A percentile compares a stretch with the other conserved stretches of the same genome.
Conservation (phyloP, 2,113 vertebrate species). For the Pipa parva region DNA sequence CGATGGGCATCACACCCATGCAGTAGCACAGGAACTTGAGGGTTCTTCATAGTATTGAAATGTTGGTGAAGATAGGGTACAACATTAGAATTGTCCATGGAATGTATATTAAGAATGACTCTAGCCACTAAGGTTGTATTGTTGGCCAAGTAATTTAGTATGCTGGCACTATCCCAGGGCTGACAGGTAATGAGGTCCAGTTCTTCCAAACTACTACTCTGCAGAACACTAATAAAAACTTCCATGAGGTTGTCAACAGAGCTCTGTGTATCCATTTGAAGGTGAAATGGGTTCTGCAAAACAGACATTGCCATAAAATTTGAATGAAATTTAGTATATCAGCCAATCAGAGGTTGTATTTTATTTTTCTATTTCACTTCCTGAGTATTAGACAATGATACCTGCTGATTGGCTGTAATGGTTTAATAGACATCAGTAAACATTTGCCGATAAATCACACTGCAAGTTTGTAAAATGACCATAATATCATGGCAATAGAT, state of each 20-base stretch:
- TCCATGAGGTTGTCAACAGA: slow-evolving; percentile 69
- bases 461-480: no score
- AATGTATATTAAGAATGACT: slow-evolving; percentile 70
- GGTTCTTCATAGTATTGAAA: slow-evolving; percentile 48
- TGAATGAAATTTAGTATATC: no score
- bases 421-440: no score
- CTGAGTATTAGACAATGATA: no score
- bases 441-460: no score
- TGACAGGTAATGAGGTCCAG: slow-evolving; percentile 70
- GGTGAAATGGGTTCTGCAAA: slow-evolving; percentile 78
- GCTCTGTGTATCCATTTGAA: slow-evolving; percentile 73
- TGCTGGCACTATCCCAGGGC: slow-evolving; percentile 64
- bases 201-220: slow-evolving; percentile 68
- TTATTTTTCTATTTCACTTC: no score
- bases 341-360: no score
- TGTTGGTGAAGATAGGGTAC: slow-evolving; percentile 59
- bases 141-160: slow-evolving; percentile 50
- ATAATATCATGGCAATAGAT: no score
- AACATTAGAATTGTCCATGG: slow-evolving; percentile 47
- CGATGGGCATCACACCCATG: slow-evolving; percentile 72
- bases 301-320: no score
- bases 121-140: slow-evolving; percentile 57
- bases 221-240: slow-evolving; percentile 66
- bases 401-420: no score
- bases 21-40: slow-evolving; percentile 66